Base-by-base conservation (phyloP, 2,113 vertebrate species). In the Chloropsis cyanopogon region DNA sequence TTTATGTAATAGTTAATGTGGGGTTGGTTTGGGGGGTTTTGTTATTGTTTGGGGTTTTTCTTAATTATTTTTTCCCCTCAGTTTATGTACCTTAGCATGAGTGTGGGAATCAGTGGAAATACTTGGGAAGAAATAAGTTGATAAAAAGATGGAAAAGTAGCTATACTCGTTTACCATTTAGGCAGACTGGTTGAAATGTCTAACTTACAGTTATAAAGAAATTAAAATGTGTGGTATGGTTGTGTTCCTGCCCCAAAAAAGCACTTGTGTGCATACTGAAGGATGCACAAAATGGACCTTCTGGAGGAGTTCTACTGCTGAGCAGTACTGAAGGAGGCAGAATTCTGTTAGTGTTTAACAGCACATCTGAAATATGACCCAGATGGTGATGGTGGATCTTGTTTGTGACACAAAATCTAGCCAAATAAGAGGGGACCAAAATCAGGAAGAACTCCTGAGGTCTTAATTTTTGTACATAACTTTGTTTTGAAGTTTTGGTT, bases 221-320 rank as follows among this genome's bases (percentile, higher is more conserved):
- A 24, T 61, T 5, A 42, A 86, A 92, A 47, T 81, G 52, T 4
- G 69, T 86, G 16, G 4, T 66, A 25, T 42, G 23, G 37, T n/a
- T 60, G 26, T 54, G 28, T 75, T 70, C 14, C 12, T 37, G 14
- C 19, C 16, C 8, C 4, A 1, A 10, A 37, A 73, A 72, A 69
- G 2, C 8, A 6, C 1, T 0, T 33, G 12, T 35, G 24, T 41
- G 12, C 2, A 1, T 73, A 2, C 23, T 70, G 42, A 23, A 47
- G 25, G 20, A 56, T 47, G 24, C 18, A 37, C 29, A 31, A 41
- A 70, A 53, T 54, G 20, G 9, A 71, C 22, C 15, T 88, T 28
- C 24, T 59, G 21, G 31, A 57, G 39, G 60, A 71, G 17, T 68
- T 73, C 31, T 3, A 29, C 59, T 96, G 39, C 50, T 81, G 24